A percentile compares a stretch with the other conserved stretches of the same genome.
phyloP scores from a whole-genome alignment of 1,140 invertebrate genomes.

The Drosophila athabasca region DNA sequence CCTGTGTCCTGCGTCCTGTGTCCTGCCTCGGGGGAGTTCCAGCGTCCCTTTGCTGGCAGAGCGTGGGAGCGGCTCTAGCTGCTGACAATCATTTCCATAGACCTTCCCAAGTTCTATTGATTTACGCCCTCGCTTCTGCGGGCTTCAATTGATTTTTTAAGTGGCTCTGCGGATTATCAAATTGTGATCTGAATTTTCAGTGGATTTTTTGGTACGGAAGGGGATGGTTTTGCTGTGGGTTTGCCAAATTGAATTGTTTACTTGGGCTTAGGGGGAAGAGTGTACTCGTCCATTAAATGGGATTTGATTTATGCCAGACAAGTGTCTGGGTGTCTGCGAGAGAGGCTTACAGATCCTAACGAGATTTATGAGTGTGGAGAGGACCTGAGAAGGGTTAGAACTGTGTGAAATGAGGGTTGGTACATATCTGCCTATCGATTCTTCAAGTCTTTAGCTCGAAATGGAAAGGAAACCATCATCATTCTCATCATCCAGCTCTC shows the following conservation, averaged over 20 bases:
- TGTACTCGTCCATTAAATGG: slow-evolving; percentile 47
- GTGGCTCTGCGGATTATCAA: slow-evolving; percentile 44
- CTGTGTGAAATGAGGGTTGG: slow-evolving; percentile 8
- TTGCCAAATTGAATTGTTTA: slow-evolving; percentile 66
- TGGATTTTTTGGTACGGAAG: slow-evolving; percentile 2
- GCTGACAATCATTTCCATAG: slow-evolving; percentile 2
- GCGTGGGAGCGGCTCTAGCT: slow-evolving; percentile 56
- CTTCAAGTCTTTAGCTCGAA: slow-evolving; percentile 24
- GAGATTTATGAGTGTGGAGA: slow-evolving; percentile 33
- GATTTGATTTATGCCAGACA: slow-evolving; percentile 69
- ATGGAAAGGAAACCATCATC: slow-evolving; percentile 17
- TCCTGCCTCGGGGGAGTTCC: too few species aligned
- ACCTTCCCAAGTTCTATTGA: slow-evolving; percentile 57
- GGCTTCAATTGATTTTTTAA: slow-evolving; percentile 71
- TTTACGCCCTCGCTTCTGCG: slow-evolving; percentile 60
- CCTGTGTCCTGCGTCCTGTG: slow-evolving; percentile 35
- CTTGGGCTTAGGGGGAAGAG: slow-evolving; percentile 1
- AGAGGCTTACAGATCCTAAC: slow-evolving; percentile 13
- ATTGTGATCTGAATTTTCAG: slow-evolving; percentile 28
- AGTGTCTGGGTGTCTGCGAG: slow-evolving; percentile 47
- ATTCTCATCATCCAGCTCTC: slow-evolving; percentile 20
- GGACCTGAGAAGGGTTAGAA: slow-evolving; percentile 23
- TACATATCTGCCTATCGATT: neutral
- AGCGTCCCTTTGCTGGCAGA: slow-evolving; percentile 28
- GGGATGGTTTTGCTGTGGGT: slow-evolving; percentile 15